Evolutionary conservation across 2,797 vertebrate genomes (phyloP).

Genomic region (Thunnus albacares): DNA sequence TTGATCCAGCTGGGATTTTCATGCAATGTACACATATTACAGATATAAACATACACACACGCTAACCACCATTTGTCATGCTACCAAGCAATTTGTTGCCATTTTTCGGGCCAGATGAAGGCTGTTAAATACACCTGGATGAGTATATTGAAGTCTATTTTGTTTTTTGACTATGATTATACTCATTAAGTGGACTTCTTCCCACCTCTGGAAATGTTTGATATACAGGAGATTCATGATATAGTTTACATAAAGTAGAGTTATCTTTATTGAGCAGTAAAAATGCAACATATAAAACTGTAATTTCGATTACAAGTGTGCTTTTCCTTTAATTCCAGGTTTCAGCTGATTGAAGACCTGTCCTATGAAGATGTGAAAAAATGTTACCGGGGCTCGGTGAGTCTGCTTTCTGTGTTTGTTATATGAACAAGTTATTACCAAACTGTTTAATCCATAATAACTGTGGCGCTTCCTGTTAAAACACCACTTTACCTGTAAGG

Average conservation of each 20-base stretch:
- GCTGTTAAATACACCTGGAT: background rate
- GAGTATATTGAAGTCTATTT: background rate
- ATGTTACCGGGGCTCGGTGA: conserved; percentile 85
- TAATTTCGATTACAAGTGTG: background rate
- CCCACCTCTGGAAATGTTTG: background rate
- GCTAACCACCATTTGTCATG: conserved; percentile 22
- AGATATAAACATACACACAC: background rate
- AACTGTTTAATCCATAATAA: background rate
- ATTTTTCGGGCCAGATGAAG: background rate
- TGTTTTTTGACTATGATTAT: too few relatives aligned
- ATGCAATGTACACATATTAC: conserved; percentile 11
- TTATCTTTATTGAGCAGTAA: background rate
- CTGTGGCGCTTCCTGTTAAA: too few relatives aligned
- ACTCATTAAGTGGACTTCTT: background rate
- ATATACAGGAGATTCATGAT: background rate
- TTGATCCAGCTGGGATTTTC: conserved; percentile 45
- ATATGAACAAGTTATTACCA: background rate
- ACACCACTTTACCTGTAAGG: too few relatives aligned
- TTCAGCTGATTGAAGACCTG: conserved; percentile 82
- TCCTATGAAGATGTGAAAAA: conserved; percentile 86
- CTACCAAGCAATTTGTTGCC: background rate
- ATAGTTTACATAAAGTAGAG: background rate
- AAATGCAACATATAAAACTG: background rate
- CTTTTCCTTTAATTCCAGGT: conserved; percentile 64
- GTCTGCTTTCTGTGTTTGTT: conserved; percentile 46